Percentiles rank a stretch among this genome's conserved stretches.
These are phyloP conservation scores for Centroberyx gerrardi DNA, from an alignment of 2,797 vertebrate genomes.

Conservation along the genomic window DNA sequence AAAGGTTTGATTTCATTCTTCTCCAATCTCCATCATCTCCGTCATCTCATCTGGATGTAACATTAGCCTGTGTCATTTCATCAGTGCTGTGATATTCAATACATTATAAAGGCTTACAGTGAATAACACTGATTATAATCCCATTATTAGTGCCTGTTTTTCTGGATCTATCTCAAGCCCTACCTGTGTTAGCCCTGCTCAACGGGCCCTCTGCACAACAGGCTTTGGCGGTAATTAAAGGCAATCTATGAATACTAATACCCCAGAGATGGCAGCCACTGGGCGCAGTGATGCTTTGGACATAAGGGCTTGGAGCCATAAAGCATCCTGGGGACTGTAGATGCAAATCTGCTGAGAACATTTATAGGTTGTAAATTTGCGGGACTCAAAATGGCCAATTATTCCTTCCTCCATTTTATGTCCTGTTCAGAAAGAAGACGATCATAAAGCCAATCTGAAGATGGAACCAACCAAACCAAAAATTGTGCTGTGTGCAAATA, in stretches of 20 bases:
- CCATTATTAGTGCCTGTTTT: conserved; percentile 26
- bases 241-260: conserved; percentile 61
- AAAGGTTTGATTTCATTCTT: conserved; percentile 21
- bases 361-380: conserved; percentile 61
- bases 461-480: not conserved
- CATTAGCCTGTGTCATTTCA: conserved; percentile 18
- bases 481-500: not conserved
- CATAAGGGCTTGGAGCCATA: conserved; percentile 34
- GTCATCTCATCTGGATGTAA: conserved; percentile 10
- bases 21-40: conserved; percentile 28
- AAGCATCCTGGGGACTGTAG: conserved; percentile 46
- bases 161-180: conserved; percentile 27
- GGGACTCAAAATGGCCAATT: conserved; percentile 63
- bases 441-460: conserved; percentile 18
- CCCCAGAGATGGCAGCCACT: conserved; percentile 26
- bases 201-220: conserved; percentile 38
- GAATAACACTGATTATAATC: conserved; percentile 47
- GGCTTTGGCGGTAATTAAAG: conserved; percentile 61
- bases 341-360: conserved; percentile 44
- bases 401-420: conserved; percentile 44
- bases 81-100: conserved; percentile 11
- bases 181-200: conserved; percentile 24
- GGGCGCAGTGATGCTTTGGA: conserved; percentile 29
- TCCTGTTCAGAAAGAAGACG: conserved; percentile 23
- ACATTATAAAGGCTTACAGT: conserved; percentile 33